Evolutionary conservation across 2,888 invertebrate species (phyloP).

Genomic region (Eugnorisma glareosa): DNA sequence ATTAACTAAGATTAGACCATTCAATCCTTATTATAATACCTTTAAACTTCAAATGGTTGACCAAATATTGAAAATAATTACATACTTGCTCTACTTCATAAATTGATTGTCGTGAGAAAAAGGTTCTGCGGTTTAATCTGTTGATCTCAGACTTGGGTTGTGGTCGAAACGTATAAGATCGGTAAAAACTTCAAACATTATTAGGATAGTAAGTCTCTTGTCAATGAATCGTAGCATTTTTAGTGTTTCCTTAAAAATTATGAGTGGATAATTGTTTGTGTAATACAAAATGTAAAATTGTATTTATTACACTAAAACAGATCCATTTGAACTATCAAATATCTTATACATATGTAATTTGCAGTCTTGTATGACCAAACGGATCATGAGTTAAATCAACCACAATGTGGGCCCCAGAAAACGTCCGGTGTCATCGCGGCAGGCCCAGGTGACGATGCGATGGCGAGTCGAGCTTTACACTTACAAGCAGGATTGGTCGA

Average conservation of each 20-base stretch:
- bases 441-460: not conserved
- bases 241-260: not conserved
- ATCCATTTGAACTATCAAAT: not conserved
- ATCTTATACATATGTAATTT: not conserved
- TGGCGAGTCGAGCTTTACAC: not conserved
- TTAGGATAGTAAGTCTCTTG: conserved; percentile 4
- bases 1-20: conserved; percentile 36
- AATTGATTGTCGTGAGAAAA: conserved; percentile 56
- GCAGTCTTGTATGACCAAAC: not conserved
- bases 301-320: too few relatives aligned
- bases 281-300: not conserved
- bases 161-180: conserved; percentile 16
- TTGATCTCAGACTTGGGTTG: conserved; percentile 3
- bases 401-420: not conserved
- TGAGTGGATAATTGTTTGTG: not conserved
- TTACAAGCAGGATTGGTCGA: not conserved
- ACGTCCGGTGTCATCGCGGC: not conserved
- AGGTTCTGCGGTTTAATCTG: conserved; percentile 1
- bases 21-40: conserved; percentile 32
- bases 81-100: conserved; percentile 31
- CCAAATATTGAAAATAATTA: conserved; percentile 53
- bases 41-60: conserved; percentile 11
- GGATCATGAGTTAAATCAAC: not conserved
- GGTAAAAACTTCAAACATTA: conserved; percentile 16
- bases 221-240: conserved; percentile 16